Percentiles rank a stretch among this genome's conserved stretches.
phyloP scores from a whole-genome alignment of 2,113 vertebrate genomes.

The Lepus americanus region DNA sequence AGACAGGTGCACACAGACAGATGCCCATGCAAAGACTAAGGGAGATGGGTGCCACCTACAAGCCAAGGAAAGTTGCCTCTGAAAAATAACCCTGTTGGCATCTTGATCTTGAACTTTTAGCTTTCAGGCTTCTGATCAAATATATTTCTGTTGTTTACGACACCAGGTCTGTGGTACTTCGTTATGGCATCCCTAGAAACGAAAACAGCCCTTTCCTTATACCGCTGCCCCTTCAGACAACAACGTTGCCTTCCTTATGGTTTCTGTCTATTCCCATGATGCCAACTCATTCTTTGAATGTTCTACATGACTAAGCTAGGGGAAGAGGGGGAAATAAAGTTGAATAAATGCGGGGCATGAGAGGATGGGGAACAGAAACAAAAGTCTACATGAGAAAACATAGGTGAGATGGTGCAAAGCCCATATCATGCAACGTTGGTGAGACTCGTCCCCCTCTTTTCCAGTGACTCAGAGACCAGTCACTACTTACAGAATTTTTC shows the following conservation, averaged over 20 bases:
- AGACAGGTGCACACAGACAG: too few species aligned
- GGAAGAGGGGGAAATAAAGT: not conserved
- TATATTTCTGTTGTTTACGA: not conserved
- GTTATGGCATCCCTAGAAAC: not conserved
- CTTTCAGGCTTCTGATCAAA: not conserved
- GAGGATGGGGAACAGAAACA: constrained; percentile 47
- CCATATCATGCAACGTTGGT: not conserved
- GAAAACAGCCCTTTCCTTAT: not conserved
- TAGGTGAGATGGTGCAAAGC: not conserved
- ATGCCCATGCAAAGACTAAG: not conserved
- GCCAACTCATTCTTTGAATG: not conserved
- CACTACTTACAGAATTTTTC: constrained; percentile 23
- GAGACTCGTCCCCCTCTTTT: not conserved
- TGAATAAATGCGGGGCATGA: not conserved
- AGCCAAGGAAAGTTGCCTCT: not conserved
- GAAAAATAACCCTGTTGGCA: not conserved
- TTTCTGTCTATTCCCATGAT: not conserved
- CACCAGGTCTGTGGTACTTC: not conserved
- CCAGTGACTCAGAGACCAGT: constrained; percentile 61
- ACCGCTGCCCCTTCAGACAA: not conserved
- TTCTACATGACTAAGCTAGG: constrained; percentile 31
- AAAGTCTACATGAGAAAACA: not conserved
- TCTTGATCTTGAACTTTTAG: not conserved
- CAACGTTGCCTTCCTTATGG: not conserved
- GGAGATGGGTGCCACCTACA: not conserved